Evolutionary conservation across 2,888 invertebrate genomes (phyloP), one percentile per base, ranked within the genome.

Genomic region (Calameuta idolon): DNA sequence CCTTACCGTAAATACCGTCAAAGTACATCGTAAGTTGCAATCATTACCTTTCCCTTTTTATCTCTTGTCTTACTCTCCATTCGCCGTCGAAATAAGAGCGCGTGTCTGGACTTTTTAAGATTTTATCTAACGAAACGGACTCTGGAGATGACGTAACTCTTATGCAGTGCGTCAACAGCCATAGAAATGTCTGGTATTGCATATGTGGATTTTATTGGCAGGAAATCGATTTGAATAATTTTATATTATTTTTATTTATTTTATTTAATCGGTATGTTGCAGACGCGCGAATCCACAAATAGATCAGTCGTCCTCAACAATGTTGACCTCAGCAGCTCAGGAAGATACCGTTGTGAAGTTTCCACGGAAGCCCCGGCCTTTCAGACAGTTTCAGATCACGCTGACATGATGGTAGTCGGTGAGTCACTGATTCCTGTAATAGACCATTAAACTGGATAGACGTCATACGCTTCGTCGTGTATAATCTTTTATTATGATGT

Each of bases 301-400:
- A 94, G 93, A 84, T 93, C 94, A 83, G 95, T 96, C 79, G 94
- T 94, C 83, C 91, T 95, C 85, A 93, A 93, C 86, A 93, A 93
- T 83, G 95, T 95, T 86, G 94, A 94, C 89, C 92, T 95, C 79
- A 92, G 94, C 83, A 94, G 94, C 81, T 93, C 94, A 73, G 95
- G 95, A 76, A 91, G 94, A 80, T 95, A 95, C 91, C 93, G 94
- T 81, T 95, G 95, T 89, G 95, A 95, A 89, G 95, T 95, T 83
- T 95, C 95, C 78, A 95, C 94, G 69, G 95, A 95, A 89, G 95
- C 95, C 74, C 95, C 95, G 74, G 94, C 93, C 82, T 95, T 95
- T 90, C 94, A 95, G 90, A 95, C 95, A 77, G 94, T 95, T 84
- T 94, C 94, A 74, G 94, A 94, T 87, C 94, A 94, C 87, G 94